Percentiles rank a stretch among this genome's conserved stretches.
Conservation (phyloP, 2,113 vertebrate genomes). For the Polypterus senegalus region DNA sequence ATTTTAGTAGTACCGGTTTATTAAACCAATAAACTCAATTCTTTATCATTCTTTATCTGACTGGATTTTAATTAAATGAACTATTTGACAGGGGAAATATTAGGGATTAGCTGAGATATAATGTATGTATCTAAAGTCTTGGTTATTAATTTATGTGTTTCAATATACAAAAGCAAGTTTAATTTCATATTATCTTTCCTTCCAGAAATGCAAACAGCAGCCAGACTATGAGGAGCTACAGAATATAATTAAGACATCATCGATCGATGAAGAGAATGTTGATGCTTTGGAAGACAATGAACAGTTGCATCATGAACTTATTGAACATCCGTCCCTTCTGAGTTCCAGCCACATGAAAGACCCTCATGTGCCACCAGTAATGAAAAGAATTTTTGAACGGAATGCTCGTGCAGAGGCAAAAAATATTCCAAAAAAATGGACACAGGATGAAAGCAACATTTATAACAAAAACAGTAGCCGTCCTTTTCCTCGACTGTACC, state of each 20-base stretch:
- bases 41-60: too few relatives aligned
- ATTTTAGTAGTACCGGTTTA: too few relatives aligned
- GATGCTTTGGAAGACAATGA: background rate
- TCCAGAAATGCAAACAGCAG: constrained; percentile 33
- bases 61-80: too few relatives aligned
- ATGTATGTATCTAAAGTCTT: too few relatives aligned
- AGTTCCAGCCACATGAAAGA: constrained; percentile 9
- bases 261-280: constrained; percentile 2
- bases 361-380: constrained; percentile 6
- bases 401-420: constrained; percentile 5
- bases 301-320: constrained; percentile 23
- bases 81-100: too few relatives aligned
- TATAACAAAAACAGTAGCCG: background rate
- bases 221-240: constrained; percentile 37
- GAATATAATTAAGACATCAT: background rate
- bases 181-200: constrained; percentile 3
- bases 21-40: too few relatives aligned
- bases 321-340: constrained; percentile 19
- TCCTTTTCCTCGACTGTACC: constrained; percentile 31
- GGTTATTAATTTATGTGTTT: too few relatives aligned
- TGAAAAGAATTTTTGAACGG: constrained; percentile 19
- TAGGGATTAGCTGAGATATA: too few relatives aligned
- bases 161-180: too few relatives aligned
- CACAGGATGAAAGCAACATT: background rate
- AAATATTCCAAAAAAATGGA: constrained; percentile 10